phyloP scores from a whole-genome alignment of 2,113 vertebrate species.

The Antennarius striatus region DNA sequence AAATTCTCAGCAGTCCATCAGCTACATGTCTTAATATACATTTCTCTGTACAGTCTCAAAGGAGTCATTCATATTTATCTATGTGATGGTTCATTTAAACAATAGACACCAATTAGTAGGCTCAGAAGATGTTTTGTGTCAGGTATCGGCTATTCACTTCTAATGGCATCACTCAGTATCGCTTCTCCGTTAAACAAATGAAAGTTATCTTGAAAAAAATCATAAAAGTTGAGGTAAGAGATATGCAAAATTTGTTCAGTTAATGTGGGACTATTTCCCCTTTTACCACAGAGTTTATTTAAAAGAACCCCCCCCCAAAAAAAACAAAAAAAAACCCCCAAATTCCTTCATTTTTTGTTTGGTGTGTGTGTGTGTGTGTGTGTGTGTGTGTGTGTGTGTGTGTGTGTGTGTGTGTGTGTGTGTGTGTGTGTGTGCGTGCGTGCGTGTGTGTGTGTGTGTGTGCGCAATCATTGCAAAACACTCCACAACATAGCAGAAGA shows the following conservation, averaged over 20 bases:
- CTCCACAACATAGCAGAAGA: too few relatives aligned
- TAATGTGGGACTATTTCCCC: slow-evolving; percentile 30
- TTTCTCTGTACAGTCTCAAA: slow-evolving; percentile 47
- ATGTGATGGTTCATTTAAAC: slow-evolving; percentile 54
- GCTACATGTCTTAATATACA: slow-evolving; percentile 44
- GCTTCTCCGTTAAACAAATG: slow-evolving; percentile 37
- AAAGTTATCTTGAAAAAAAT: too few relatives aligned
- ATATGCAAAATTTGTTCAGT: slow-evolving; percentile 26
- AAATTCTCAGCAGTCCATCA: background rate
- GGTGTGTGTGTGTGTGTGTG: too few relatives aligned
- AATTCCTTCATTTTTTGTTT: too few relatives aligned
- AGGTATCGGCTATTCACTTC: slow-evolving; percentile 29
- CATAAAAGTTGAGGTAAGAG: background rate
- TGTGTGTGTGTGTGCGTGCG: too few relatives aligned
- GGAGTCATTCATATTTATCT: slow-evolving; percentile 5
- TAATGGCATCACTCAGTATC: slow-evolving; percentile 33
- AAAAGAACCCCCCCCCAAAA: slow-evolving; percentile 9
- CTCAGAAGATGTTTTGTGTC: slow-evolving; percentile 38
- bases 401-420: too few relatives aligned
- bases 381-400: too few relatives aligned
- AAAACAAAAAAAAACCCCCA: too few relatives aligned
- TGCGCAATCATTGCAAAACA: too few relatives aligned
- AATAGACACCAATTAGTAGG: slow-evolving; percentile 40
- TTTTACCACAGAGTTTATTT: slow-evolving; percentile 25
- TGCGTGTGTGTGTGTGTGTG: too few relatives aligned